Evolutionary conservation across 2,888 invertebrate genomes (phyloP).

Genomic region (Zootermopsis nevadensis): DNA sequence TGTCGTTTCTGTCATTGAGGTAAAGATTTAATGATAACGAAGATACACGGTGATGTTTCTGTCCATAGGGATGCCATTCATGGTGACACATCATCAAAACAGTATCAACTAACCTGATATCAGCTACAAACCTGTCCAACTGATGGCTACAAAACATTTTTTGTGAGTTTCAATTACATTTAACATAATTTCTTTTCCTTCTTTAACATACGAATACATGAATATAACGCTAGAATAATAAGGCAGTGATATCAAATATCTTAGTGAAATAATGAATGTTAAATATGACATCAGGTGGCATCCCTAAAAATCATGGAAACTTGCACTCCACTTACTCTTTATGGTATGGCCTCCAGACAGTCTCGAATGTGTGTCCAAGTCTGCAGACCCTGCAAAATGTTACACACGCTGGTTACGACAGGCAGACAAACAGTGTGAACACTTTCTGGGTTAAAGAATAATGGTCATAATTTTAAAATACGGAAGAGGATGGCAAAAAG

Average conservation of each 20-base stretch:
- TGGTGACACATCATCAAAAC: conserved; percentile 16
- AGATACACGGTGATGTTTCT: neutral
- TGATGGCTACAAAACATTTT: neutral
- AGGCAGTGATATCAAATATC: conserved; percentile 39
- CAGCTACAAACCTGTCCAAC: neutral
- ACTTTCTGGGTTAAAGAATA: too few relatives aligned
- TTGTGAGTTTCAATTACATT: neutral
- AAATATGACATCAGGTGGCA: conserved; percentile 25
- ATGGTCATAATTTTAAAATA: too few relatives aligned
- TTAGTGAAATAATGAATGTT: conserved; percentile 18
- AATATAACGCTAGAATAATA: neutral
- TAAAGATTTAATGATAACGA: neutral
- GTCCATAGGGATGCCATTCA: conserved; percentile 25
- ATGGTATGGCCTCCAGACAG: conserved; percentile 79
- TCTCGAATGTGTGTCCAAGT: conserved; percentile 82
- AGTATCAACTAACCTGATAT: conserved; percentile 31
- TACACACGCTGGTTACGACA: conserved; percentile 28
- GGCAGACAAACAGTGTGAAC: too few relatives aligned
- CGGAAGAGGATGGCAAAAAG: too few relatives aligned
- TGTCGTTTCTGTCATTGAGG: neutral
- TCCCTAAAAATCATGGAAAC: neutral
- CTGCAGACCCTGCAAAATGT: conserved; percentile 74
- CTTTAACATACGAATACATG: neutral
- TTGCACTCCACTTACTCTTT: conserved; percentile 56
- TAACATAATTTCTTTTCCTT: neutral